Base-by-base conservation (phyloP, 1,140 invertebrate species). In the Heliconius congener region DNA sequence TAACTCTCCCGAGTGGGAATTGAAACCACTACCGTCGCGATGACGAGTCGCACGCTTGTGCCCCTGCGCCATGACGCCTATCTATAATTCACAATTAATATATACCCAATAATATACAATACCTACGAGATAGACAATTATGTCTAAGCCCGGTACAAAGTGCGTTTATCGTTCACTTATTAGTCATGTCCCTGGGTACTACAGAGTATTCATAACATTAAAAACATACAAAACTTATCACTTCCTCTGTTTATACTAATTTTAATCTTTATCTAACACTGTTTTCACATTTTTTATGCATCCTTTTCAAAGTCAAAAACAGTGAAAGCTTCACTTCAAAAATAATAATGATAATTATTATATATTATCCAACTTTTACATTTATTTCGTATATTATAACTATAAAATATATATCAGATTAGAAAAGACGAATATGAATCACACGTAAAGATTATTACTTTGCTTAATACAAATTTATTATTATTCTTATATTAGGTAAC, bases 301-400 rank as follows among this genome's bases (percentile, higher is more conserved):
- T 66, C 55, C 55, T 57, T 57, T 16, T 66, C 60, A 30, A 27
- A 66, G 60, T 30, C 57, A 66, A 66, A 66, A 66, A 66, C 8
- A 0, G n/a, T 23, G n/a, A 23, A 23, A 57, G 19, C 0, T 52
- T 13, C 11, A 52, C 50, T 18, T 52, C 50, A 1, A 19, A 52
- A 46, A 46, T 13, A 16, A 46, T 37, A 6, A 37, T 6, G 34
- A 37, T 37, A 37, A 37, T 37, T 37, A 37, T 37, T 37, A 46
- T 4, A 46, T 16, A 46, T 13, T 16, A 46, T 3, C 42, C 42
- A 46, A 46, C 3, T 46, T 46, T 16, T 4, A 42, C 42, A 42
- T 42, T 13, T 42, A 42, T 4, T 42, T 42, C 42, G 30, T 42
- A 3, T 42, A 42, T 42, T 34, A 34, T 34, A 34, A 34, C 34